phyloP scores from a whole-genome alignment of 2,113 vertebrate species.

The Coptodon rendalli region DNA sequence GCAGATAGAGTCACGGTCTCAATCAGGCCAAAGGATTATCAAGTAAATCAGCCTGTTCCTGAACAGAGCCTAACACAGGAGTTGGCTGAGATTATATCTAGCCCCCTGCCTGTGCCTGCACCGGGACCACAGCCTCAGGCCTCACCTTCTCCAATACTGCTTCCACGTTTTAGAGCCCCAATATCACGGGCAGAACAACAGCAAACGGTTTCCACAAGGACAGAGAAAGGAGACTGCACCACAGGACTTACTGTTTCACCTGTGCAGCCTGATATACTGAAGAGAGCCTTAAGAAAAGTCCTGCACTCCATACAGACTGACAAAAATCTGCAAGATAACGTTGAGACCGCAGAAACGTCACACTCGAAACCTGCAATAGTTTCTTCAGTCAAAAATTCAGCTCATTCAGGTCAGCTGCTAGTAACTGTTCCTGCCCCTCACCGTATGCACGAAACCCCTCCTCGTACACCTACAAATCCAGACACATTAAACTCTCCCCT shows the following conservation, averaged over 20 bases:
- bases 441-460: not conserved
- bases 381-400: not conserved
- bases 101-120: slow-evolving; percentile 5
- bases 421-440: not conserved
- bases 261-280: slow-evolving; percentile 9
- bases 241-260: not conserved
- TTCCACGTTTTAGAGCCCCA: slow-evolving; percentile 49
- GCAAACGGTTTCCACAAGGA: not conserved
- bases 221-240: not conserved
- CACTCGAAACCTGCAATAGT: not conserved
- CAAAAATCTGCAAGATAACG: not conserved
- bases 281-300: slow-evolving; percentile 61
- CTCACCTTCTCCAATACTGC: not conserved
- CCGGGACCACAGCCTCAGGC: not conserved
- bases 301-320: slow-evolving; percentile 66
- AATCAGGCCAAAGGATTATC: not conserved
- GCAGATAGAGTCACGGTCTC: not conserved
- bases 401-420: not conserved
- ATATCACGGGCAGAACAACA: not conserved
- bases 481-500: not conserved
- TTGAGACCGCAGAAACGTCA: not conserved
- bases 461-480: not conserved
- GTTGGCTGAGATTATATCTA: slow-evolving; percentile 46
- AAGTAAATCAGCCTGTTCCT: not conserved
- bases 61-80: slow-evolving; percentile 60